These are phyloP conservation scores for Drosophila cracens DNA, from an alignment of 2,888 invertebrate genomes.

Conservation along the genomic window DNA sequence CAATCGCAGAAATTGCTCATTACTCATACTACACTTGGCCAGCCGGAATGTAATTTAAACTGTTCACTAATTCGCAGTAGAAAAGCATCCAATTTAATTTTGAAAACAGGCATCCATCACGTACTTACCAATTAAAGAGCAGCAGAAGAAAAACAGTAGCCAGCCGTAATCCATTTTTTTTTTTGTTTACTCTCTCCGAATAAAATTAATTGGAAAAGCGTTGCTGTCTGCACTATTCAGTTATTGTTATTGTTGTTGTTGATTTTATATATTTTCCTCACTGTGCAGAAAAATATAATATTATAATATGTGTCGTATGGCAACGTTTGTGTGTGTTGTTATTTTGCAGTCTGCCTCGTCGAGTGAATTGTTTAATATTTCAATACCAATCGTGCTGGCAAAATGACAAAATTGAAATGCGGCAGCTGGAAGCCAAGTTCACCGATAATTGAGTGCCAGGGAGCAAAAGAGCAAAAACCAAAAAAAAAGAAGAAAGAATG, in stretches of 20 bases:
- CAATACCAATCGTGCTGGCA: slow-evolving; percentile 33
- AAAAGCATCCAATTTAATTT: not conserved
- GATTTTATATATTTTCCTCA: slow-evolving; percentile 9
- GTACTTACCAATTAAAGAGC: slow-evolving; percentile 72
- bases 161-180: slow-evolving; percentile 71
- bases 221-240: slow-evolving; percentile 18
- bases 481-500: not conserved
- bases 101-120: slow-evolving; percentile 15
- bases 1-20: slow-evolving; percentile 39
- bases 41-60: slow-evolving; percentile 21
- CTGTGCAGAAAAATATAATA: slow-evolving; percentile 37
- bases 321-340: slow-evolving; percentile 43
- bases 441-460: slow-evolving; percentile 27
- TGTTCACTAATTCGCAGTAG: slow-evolving; percentile 29
- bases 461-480: not conserved
- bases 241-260: slow-evolving; percentile 25
- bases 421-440: slow-evolving; percentile 41
- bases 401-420: slow-evolving; percentile 30
- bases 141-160: slow-evolving; percentile 61
- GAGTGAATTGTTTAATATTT: slow-evolving; percentile 57
- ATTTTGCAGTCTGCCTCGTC: slow-evolving; percentile 34
- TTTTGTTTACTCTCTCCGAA: slow-evolving; percentile 38
- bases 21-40: slow-evolving; percentile 53
- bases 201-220: slow-evolving; percentile 65
- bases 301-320: not conserved